phyloP scores from a whole-genome alignment of 2,797 vertebrate species.

The Chlorospingus flavigularis region DNA sequence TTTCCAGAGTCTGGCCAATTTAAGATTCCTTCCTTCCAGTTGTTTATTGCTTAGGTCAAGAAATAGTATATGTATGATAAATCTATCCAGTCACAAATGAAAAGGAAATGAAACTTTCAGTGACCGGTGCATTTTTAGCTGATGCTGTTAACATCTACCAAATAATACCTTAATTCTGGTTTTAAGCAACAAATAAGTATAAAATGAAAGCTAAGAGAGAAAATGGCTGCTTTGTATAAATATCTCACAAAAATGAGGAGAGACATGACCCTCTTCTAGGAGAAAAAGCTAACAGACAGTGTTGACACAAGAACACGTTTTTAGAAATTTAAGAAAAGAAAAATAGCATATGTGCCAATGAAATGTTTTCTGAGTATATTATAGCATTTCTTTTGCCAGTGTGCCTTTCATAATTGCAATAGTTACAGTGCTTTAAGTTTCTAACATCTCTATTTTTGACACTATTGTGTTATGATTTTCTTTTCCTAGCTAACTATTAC shows the following conservation, averaged over 20 bases:
- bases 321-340: neutral
- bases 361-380: neutral
- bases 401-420: neutral
- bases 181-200: neutral
- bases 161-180: neutral
- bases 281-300: neutral
- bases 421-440: neutral
- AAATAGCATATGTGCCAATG: neutral
- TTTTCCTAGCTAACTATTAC: slow-evolving; percentile 1
- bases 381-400: neutral
- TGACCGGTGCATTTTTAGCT: neutral
- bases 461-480: slow-evolving; percentile 1
- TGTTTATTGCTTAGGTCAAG: slow-evolving; percentile 55
- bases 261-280: neutral
- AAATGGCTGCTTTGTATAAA: neutral
- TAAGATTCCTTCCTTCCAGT: slow-evolving; percentile 5
- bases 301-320: neutral
- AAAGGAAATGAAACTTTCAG: neutral
- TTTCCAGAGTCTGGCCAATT: neutral
- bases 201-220: neutral
- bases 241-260: neutral
- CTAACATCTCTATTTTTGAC: slow-evolving; percentile 3
- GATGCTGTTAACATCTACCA: neutral
- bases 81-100: slow-evolving; percentile 60
- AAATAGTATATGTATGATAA: slow-evolving; percentile 64